phyloP scores from a whole-genome alignment of 2,888 invertebrate genomes.

The Nasonia oneida region DNA sequence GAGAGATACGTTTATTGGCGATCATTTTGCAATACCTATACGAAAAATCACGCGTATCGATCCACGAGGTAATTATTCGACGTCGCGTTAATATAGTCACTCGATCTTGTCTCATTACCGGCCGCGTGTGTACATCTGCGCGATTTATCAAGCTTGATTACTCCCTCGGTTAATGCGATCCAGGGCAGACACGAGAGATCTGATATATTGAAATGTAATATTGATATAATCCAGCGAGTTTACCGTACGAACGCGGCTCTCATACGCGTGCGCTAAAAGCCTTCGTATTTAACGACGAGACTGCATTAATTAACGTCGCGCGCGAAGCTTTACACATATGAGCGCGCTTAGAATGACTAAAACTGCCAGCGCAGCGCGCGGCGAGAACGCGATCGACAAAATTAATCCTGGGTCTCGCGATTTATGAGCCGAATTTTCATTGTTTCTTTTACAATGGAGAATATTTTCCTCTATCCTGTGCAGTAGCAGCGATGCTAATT shows the following conservation, averaged over 20 bases:
- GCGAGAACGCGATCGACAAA: not conserved
- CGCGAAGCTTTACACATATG: not conserved
- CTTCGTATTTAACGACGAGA: constrained; percentile 13
- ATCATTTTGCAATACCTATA: not conserved
- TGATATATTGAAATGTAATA: constrained; percentile 48
- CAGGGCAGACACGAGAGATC: not conserved
- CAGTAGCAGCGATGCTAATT: not conserved
- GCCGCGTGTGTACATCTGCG: not conserved
- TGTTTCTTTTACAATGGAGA: not conserved
- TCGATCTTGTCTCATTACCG: not conserved
- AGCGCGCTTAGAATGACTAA: constrained; percentile 17
- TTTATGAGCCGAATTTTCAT: not conserved
- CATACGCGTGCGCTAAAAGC: not conserved
- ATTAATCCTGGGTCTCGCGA: not conserved
- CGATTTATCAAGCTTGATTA: constrained; percentile 19
- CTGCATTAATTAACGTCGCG: constrained; percentile 37
- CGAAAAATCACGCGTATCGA: no score
- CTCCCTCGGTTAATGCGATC: constrained; percentile 1
- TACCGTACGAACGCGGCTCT: not conserved
- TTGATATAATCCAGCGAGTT: constrained; percentile 42
- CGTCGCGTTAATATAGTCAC: not conserved
- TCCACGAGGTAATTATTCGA: not conserved
- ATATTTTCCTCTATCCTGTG: not conserved
- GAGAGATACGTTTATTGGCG: not conserved
- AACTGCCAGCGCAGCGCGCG: not conserved